Evolutionary conservation across 1,140 invertebrate genomes (phyloP), one percentile per base, ranked within the genome.

Genomic region (Proctacanthus coquilletti): DNA sequence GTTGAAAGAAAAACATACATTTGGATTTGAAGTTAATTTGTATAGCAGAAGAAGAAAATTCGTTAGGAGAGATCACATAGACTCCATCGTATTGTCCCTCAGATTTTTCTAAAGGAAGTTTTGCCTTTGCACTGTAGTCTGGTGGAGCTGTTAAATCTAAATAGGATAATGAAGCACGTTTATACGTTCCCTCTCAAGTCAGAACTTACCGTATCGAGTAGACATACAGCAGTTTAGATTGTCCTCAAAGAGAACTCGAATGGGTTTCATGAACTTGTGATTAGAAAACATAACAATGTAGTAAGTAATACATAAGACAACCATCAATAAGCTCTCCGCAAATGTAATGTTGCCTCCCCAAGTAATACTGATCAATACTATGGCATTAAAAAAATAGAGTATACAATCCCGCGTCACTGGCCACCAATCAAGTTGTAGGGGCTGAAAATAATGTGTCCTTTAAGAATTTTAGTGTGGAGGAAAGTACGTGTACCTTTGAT

Each of bases 321-420:
- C 68, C 18, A 86, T 66, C 0, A 75, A 58, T 29, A 71, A 47
- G 0, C 80, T 74, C 53, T 88, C 85, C 45, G 75, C 78, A 78
- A 86, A 89, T 30, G 70, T 72, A 4, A 95, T 73, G 32, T 63
- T 50, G 20, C 75, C 77, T 52, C 93, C 87, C 69, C 77, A 80
- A 36, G 88, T 79, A 17, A 92, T 70, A 0, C 71, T 47, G 2
- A 88, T 72, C 21, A 95, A 56, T 3, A 79, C 67, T 3, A 69
- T 60, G 0, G 93, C 75, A 17, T 86, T 80, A 5, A 86, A 51
- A 5, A 76, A 70, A 50, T 93, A 94, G 38, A 87, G 80, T 6
- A 78, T 50, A 39, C 80, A 82, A 52, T 94, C 89, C 44, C 91
- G 64, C 1, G 82, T 75, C 14, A 94, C 70, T 3, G 89, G 85